Conservation (phyloP, 2,888 invertebrate genomes). For the Catocala fraxini region DNA sequence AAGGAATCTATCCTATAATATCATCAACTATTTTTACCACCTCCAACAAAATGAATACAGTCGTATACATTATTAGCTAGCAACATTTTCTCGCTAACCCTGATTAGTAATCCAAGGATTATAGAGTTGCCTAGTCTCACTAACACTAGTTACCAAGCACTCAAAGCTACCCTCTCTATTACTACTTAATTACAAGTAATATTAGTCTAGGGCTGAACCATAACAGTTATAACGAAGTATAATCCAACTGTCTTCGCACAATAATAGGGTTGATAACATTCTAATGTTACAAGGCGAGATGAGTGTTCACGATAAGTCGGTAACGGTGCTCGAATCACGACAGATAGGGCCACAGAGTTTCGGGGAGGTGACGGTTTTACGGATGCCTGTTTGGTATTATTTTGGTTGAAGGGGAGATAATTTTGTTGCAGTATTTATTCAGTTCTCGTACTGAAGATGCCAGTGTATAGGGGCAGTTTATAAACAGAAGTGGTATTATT, state of each 20-base stretch:
- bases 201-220: constrained; percentile 41
- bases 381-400: constrained; percentile 13
- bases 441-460: too few relatives aligned
- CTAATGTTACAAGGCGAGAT: constrained; percentile 52
- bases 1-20: too few relatives aligned
- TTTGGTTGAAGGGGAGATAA: constrained; percentile 7
- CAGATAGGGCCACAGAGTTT: constrained; percentile 37
- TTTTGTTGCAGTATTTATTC: not conserved
- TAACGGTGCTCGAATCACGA: constrained; percentile 30
- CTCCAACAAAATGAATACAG: too few relatives aligned
- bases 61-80: too few relatives aligned
- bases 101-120: constrained; percentile 18
- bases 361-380: constrained; percentile 24
- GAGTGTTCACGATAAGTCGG: constrained; percentile 47
- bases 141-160: constrained; percentile 27
- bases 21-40: too few relatives aligned
- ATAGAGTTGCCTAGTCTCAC: constrained; percentile 16
- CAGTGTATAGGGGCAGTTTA: too few relatives aligned
- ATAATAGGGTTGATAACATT: constrained; percentile 60
- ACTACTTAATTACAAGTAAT: constrained; percentile 50
- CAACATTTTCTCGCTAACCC: constrained; percentile 10
- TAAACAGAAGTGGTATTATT: too few relatives aligned
- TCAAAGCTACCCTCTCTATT: constrained; percentile 29
- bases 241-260: constrained; percentile 43
- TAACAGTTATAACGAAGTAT: constrained; percentile 47